phyloP scores from a whole-genome alignment of 1,140 invertebrate species.

The Platyscapa corneri region DNA sequence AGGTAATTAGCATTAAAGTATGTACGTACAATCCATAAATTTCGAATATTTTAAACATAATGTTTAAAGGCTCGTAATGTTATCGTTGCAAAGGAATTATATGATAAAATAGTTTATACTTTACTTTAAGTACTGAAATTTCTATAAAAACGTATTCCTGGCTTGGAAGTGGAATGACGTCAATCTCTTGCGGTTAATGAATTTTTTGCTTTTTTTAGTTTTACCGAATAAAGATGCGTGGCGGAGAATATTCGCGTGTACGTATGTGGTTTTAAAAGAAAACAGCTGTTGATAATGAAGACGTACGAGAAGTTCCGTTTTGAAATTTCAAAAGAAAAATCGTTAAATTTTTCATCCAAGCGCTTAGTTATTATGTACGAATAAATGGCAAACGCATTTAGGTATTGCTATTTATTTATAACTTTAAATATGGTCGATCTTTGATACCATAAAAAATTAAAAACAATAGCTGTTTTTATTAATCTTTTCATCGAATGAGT shows the following conservation, averaged over 20 bases:
- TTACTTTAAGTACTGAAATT: neutral
- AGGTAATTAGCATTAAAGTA: neutral
- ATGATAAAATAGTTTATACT: neutral
- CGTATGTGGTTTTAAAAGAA: constrained; percentile 25
- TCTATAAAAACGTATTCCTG: neutral
- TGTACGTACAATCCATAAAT: neutral
- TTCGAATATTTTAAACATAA: no score
- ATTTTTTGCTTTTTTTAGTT: constrained; percentile 13
- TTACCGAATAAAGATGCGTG: neutral
- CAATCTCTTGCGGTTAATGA: constrained; percentile 1
- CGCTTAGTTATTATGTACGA: no score
- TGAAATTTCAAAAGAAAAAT: neutral
- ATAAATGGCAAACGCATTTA: no score
- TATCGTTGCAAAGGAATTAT: neutral
- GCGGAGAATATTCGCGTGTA: neutral
- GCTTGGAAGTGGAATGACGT: neutral
- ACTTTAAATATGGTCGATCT: no score
- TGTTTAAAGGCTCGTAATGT: no score
- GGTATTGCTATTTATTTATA: no score
- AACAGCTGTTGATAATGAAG: constrained; percentile 42
- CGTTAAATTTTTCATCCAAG: neutral
- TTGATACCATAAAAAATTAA: no score
- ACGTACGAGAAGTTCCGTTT: neutral
- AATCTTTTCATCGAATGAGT: no score
- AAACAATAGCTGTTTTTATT: no score